Conservation (phyloP, 1,140 invertebrate genomes). For the Caerostris darwini region DNA sequence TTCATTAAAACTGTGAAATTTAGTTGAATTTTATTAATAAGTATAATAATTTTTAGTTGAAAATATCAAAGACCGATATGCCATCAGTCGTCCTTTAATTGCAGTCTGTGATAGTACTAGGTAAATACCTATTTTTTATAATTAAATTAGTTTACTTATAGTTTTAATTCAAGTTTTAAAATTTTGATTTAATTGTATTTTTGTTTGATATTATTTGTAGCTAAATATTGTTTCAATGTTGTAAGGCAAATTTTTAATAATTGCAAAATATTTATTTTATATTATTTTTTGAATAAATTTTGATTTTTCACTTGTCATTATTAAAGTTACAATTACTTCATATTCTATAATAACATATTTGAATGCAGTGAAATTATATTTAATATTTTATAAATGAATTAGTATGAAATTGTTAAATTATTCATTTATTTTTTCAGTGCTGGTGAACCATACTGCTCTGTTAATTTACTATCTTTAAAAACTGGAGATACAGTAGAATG, state of each 20-base stretch:
- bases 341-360: too few relatives aligned
- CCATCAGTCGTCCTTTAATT: slow-evolving; percentile 90
- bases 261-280: not conserved
- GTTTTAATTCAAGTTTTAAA: not conserved
- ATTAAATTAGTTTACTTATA: too few relatives aligned
- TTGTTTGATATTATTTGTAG: not conserved
- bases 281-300: not conserved
- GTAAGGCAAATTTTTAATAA: not conserved
- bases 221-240: not conserved
- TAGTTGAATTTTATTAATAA: not conserved
- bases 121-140: slow-evolving; percentile 77
- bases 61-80: slow-evolving; percentile 83
- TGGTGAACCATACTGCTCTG: slow-evolving; percentile 91
- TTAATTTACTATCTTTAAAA: slow-evolving; percentile 94
- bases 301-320: too few relatives aligned
- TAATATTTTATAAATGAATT: not conserved
- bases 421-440: slow-evolving; percentile 83
- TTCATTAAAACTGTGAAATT: too few relatives aligned
- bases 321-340: too few relatives aligned
- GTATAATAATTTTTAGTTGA: slow-evolving; percentile 25
- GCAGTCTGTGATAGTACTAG: slow-evolving; percentile 91
- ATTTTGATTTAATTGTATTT: slow-evolving; percentile 27
- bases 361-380: too few relatives aligned
- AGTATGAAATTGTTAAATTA: slow-evolving; percentile 20
- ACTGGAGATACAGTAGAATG: slow-evolving; percentile 91